Percentiles rank a stretch among this genome's conserved stretches.
These are phyloP conservation scores for Drosophila pseudoananassae DNA, from an alignment of 1,140 invertebrate genomes.

Conservation along the genomic window DNA sequence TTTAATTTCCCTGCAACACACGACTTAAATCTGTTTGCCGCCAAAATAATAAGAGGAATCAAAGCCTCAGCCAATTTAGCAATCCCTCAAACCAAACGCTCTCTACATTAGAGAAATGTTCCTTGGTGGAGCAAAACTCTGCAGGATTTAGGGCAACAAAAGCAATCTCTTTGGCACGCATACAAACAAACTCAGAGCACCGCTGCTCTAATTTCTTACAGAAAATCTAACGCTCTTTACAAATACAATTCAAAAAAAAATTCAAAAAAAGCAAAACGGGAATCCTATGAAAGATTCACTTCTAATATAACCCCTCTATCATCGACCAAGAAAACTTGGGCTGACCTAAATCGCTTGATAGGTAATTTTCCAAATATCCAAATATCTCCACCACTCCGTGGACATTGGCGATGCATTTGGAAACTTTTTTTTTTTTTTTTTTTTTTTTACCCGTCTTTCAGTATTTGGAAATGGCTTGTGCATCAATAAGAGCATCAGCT, in stretches of 20 bases:
- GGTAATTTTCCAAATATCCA: slow-evolving; percentile 4
- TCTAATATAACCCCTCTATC: slow-evolving; percentile 1
- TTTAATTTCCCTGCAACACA: slow-evolving; percentile 8
- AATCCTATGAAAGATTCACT: slow-evolving; percentile 2
- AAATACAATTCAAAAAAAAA: slow-evolving; percentile 5
- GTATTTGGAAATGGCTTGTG: no score
- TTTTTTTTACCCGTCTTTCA: no score
- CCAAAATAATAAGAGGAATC: slow-evolving; percentile 22
- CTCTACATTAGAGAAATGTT: no score
- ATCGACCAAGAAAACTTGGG: slow-evolving; percentile 1
- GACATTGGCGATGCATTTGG: no score
- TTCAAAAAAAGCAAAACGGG: slow-evolving; percentile 3
- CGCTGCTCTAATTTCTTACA: neutral
- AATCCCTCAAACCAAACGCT: slow-evolving; percentile 1
- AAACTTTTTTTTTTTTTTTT: no score
- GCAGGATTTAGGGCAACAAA: slow-evolving; percentile 4
- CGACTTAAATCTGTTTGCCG: slow-evolving; percentile 22
- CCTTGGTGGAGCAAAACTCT: no score
- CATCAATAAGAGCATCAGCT: no score
- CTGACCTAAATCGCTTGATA: slow-evolving; percentile 1
- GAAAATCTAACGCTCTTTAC: neutral
- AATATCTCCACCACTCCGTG: neutral
- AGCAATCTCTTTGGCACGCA: slow-evolving; percentile 7
- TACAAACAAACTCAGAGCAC: slow-evolving; percentile 10
- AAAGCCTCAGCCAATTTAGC: slow-evolving; percentile 13